These are phyloP conservation scores for Pedetes capensis DNA, from an alignment of 2,113 vertebrate genomes.

Conservation along the genomic window DNA sequence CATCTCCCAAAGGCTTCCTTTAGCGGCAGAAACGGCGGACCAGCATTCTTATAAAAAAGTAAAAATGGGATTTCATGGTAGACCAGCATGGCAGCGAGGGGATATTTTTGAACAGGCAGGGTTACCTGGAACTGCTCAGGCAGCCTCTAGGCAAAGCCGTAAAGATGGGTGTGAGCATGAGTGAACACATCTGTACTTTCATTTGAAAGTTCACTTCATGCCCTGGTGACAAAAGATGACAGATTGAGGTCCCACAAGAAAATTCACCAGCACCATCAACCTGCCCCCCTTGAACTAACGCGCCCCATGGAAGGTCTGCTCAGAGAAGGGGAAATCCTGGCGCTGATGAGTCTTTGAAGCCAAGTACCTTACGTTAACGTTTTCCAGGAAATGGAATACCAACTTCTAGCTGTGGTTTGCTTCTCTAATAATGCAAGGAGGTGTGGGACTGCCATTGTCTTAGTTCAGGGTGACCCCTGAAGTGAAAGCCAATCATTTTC, in stretches of 20 bases:
- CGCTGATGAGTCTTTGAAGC: not conserved
- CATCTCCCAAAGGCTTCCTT: not conserved
- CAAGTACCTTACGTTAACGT: not conserved
- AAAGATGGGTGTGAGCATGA: conserved; percentile 39
- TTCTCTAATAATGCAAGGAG: not conserved
- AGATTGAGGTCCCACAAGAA: not conserved
- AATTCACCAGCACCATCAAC: not conserved
- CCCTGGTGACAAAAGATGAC: conserved; percentile 44
- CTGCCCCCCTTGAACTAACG: not conserved
- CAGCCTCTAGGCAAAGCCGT: conserved; percentile 29
- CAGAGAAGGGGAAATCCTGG: not conserved
- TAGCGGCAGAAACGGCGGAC: not conserved
- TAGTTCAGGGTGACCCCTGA: not conserved
- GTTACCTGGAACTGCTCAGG: not conserved
- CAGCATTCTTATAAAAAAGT: not conserved
- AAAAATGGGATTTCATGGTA: not conserved
- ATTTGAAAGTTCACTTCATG: conserved; percentile 48
- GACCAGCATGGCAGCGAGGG: not conserved
- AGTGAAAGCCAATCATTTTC: not conserved
- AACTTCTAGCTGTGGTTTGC: not conserved
- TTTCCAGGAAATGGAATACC: not conserved
- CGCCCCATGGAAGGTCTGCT: not conserved
- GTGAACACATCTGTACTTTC: conserved; percentile 45
- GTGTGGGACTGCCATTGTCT: not conserved
- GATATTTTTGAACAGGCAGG: conserved; percentile 7